Evolutionary conservation across 2,113 vertebrate species (phyloP), one percentile per base, ranked within the genome.

Genomic region (Oncorhynchus gorbuscha): DNA sequence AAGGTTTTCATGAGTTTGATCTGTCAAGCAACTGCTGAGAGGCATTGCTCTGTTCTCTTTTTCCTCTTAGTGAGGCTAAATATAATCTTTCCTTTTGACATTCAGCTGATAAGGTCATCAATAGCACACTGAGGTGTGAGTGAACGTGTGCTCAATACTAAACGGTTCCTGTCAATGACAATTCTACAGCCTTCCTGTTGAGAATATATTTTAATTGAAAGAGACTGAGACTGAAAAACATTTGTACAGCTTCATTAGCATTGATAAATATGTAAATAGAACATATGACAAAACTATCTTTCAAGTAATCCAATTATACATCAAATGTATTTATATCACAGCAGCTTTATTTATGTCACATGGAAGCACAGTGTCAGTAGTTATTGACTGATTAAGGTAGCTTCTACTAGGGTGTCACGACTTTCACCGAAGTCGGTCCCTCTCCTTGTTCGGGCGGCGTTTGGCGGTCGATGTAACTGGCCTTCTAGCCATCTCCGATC

Each of bases 21-120:
- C 28, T 74, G 61, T 39, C 35, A 48, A 48, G 35, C 22, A 74
- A 48, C 18, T 26, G 64, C 45, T 5, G 3, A 13, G 11, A 74
- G 48, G 22, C 68, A 71, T 45, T 2, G 39, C 39, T 45, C 39
- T 45, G 39, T 45, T 45, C n/a, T 75, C 24, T 58, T 68, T 58
- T 32, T 62, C 13, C 9, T 77, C 72, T 65, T 48, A 58, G 58
- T 59, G 72, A 64, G 71, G 71, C 71, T 77, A 61, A 72, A 74
- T 77, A 49, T 71, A 71, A 74, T 80, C 69, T 77, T 74, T 69
- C 68, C 69, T 73, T 83, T 77, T 83, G 73, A 79, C 68, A 73
- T 74, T 80, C 45, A 73, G 30, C 70, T 80, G 79, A 80, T 80
- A 84, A 80, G 58, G 73, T 73, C 73, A 84, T 84, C 73, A 81